Evolutionary conservation across 2,888 invertebrate species (phyloP).

Genomic region (Drosophila pseudotakahashii): DNA sequence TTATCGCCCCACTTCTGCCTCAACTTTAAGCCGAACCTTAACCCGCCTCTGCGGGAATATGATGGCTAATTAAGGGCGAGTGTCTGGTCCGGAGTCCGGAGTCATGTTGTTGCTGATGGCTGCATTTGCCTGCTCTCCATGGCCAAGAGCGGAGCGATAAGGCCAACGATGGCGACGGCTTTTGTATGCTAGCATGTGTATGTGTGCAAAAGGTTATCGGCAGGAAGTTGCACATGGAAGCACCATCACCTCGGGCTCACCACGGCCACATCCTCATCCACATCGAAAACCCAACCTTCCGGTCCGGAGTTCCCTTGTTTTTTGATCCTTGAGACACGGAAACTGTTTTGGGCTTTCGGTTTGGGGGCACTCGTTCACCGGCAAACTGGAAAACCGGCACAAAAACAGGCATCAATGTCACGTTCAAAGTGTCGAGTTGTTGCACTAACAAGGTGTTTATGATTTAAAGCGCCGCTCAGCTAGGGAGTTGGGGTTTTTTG

Average conservation of each 20-base stretch:
- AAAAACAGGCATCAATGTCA: constrained; percentile 81
- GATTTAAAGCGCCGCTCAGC: constrained; percentile 60
- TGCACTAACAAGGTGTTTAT: constrained; percentile 76
- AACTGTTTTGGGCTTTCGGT: constrained; percentile 57
- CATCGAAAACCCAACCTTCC: constrained; percentile 49
- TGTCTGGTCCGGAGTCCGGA: constrained; percentile 17
- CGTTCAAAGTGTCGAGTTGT: constrained; percentile 69
- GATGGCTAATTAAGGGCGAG: constrained; percentile 53
- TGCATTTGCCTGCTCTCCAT: constrained; percentile 28
- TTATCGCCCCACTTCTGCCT: neutral
- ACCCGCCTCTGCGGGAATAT: neutral
- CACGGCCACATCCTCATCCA: constrained; percentile 21
- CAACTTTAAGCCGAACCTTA: constrained; percentile 9
- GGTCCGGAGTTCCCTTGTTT: constrained; percentile 30
- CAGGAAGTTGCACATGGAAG: constrained; percentile 72
- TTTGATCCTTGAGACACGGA: constrained; percentile 69
- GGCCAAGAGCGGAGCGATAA: constrained; percentile 63
- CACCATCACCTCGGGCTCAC: constrained; percentile 37
- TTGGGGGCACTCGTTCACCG: constrained; percentile 12
- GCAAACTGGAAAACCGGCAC: constrained; percentile 10
- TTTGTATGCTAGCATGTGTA: constrained; percentile 24
- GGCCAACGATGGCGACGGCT: constrained; percentile 54
- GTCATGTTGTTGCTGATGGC: constrained; percentile 11
- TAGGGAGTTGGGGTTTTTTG: constrained; percentile 16
- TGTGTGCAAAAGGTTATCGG: constrained; percentile 63